phyloP scores from a whole-genome alignment of 2,797 vertebrate species.

The Prionace glauca region DNA sequence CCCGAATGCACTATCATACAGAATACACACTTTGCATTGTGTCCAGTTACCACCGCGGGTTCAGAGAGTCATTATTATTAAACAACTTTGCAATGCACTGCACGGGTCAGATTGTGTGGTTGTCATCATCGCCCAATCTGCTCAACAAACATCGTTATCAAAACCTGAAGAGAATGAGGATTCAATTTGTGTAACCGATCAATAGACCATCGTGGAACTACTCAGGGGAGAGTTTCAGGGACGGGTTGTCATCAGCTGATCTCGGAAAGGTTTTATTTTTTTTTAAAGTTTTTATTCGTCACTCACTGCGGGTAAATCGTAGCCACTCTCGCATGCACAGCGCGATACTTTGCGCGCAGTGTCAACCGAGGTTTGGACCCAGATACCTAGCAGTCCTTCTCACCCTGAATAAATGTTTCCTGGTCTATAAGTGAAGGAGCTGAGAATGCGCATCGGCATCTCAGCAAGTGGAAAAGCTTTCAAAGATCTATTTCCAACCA shows the following conservation, averaged over 20 bases:
- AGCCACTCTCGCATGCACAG: not conserved
- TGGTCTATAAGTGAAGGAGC: not conserved
- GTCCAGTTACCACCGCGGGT: not conserved
- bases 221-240: not conserved
- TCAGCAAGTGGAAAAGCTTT: not conserved
- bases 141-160: conserved; percentile 42
- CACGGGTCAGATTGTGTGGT: not conserved
- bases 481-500: not conserved
- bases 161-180: not conserved
- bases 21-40: not conserved
- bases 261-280: not conserved
- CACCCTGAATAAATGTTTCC: not conserved
- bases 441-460: not conserved
- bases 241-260: not conserved
- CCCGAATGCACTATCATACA: not conserved
- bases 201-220: not conserved
- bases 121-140: conserved; percentile 41
- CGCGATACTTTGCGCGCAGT: not conserved
- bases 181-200: not conserved
- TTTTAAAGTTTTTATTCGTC: not conserved
- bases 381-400: not conserved
- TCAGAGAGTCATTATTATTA: not conserved
- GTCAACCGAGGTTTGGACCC: not conserved
- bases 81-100: not conserved
- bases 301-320: not conserved